phyloP scores from a whole-genome alignment of 2,113 vertebrate genomes.

The Lophochroa leadbeateri region DNA sequence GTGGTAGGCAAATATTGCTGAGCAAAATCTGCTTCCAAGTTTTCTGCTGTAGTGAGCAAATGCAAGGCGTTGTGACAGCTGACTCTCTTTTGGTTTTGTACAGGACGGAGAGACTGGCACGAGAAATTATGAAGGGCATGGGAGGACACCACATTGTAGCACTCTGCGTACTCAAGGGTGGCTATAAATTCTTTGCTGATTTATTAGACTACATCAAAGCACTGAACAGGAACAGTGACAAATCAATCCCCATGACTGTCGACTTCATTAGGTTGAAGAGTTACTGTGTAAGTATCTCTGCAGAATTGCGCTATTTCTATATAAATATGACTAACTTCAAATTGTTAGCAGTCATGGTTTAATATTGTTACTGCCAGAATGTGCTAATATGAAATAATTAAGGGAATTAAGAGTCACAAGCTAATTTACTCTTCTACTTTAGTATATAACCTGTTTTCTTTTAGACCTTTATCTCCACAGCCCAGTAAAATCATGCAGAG shows the following conservation, averaged over 20 bases:
- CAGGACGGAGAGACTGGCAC: constrained; percentile 94
- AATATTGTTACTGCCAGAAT: not conserved
- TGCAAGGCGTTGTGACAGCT: not conserved
- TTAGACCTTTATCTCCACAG: not conserved
- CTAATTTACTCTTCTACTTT: not conserved
- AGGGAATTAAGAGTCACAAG: not conserved
- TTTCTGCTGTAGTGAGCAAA: not conserved
- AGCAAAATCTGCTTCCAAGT: not conserved
- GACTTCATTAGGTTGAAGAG: constrained; percentile 99
- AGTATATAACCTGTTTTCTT: not conserved
- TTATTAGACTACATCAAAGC: constrained; percentile 98
- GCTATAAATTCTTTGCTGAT: constrained; percentile 99
- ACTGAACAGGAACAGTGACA: constrained; percentile 96
- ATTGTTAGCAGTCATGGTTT: not conserved
- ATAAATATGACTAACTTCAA: not conserved
- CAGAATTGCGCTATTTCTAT: not conserved
- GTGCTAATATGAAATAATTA: not conserved
- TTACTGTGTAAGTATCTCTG: constrained; percentile 89
- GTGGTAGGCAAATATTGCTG: not conserved
- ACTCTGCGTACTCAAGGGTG: constrained; percentile 97
- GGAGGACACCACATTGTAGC: constrained; percentile 97
- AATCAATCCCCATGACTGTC: constrained; percentile 97
- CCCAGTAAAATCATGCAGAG: not conserved
- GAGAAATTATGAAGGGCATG: constrained; percentile 98
- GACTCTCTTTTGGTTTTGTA: constrained; percentile 11